Percentiles rank a stretch among this genome's conserved stretches.
phyloP scores from a whole-genome alignment of 2,888 invertebrate genomes.

The Limnephilus auricula region DNA sequence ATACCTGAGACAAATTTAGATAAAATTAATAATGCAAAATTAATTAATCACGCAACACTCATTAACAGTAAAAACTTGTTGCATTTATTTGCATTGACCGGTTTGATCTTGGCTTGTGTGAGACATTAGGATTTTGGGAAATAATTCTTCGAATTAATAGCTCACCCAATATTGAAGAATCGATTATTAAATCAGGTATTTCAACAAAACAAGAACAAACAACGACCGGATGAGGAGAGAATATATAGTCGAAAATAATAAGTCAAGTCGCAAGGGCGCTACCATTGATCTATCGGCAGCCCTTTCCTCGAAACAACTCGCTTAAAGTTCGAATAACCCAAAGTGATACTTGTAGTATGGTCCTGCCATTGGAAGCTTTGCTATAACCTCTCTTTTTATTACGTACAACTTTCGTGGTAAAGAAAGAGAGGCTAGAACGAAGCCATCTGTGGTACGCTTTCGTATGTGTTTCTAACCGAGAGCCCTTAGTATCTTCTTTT shows the following conservation, averaged over 20 bases:
- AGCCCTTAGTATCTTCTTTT: neutral
- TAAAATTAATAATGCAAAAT: too few species aligned
- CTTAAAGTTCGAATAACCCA: slow-evolving; percentile 40
- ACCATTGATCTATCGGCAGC: slow-evolving; percentile 55
- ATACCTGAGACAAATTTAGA: neutral
- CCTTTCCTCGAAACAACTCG: slow-evolving; percentile 52
- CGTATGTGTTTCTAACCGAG: neutral
- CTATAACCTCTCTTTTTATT: neutral
- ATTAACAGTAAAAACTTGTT: neutral
- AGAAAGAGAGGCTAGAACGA: neutral
- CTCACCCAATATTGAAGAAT: slow-evolving; percentile 46
- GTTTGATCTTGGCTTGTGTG: neutral
- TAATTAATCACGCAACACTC: neutral
- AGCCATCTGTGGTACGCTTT: neutral
- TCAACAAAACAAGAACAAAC: slow-evolving; percentile 18
- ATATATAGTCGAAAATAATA: slow-evolving; percentile 50
- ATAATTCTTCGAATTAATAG: slow-evolving; percentile 40
- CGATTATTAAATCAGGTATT: slow-evolving; percentile 44
- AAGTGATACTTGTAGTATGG: slow-evolving; percentile 48
- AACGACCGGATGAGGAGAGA: slow-evolving; percentile 31
- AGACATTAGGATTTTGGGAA: neutral
- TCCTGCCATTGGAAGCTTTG: neutral
- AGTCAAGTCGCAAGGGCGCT: slow-evolving; percentile 51
- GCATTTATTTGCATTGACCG: slow-evolving; percentile 2
- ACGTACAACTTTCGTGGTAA: neutral